Evolutionary conservation across 2,888 invertebrate species (phyloP), one percentile per base, ranked within the genome.

Genomic region (Hirtodrosophila histrioides): DNA sequence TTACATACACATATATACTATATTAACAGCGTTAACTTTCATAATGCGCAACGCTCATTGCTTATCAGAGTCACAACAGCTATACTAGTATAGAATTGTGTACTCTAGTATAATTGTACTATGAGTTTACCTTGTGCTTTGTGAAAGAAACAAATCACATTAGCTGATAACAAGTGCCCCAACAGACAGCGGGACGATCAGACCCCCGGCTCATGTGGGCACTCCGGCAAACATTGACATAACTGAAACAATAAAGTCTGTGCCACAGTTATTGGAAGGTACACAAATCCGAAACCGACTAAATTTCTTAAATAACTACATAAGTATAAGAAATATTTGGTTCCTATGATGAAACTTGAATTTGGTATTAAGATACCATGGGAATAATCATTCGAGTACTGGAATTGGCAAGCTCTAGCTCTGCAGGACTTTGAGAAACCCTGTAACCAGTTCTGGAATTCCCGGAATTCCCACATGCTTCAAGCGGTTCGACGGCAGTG

Each of bases 161-260:
- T 56, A 37, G 48, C 46, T 75, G 76, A 76, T 76, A 76, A 70
- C 45, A 10, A 39, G 56, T 62, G 56, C 54, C 51, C 53, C 10
- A 54, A 43, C 55, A 76, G 76, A 76, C 76, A 62, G 67, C 54
- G 23, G 43, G 76, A 54, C 70, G 67, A 60, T 72, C 40, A 4
- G 10, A 40, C 23, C 35, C n/a, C 27, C 11, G 36, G 35, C 29
- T 36, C 17, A n/a, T 29, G 12, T 29, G 17, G 37, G 1, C n/a
- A 31, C 17, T 24, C 17, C 11, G 24, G 6, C 29, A 60, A 51
- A 29, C 45, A 40, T 43, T 29, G 12, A 5, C 35, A 10, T 35
- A 46, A 7, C 12, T 29, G 5, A n/a, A 29, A 23, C 6, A 29
- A 31, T 9, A 8, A 27, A 7, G 10, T 37, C 31, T 62, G 49